A percentile compares a stretch with the other conserved stretches of the same genome.
These are phyloP conservation scores for Psophia crepitans DNA, from an alignment of 2,113 vertebrate species.

Conservation along the genomic window DNA sequence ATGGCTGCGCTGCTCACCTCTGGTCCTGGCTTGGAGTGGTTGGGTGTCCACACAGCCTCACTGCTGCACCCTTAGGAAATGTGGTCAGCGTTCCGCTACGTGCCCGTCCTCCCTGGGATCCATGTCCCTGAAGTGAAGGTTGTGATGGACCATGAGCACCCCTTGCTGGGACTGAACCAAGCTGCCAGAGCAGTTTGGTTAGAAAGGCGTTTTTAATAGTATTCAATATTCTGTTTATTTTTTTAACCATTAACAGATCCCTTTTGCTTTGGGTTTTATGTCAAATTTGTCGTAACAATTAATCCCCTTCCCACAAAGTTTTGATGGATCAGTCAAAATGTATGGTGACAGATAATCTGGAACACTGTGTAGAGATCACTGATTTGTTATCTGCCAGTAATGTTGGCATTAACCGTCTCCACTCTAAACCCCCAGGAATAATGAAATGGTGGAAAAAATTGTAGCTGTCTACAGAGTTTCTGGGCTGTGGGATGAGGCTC, in stretches of 20 bases:
- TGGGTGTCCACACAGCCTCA: background rate
- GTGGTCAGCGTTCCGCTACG: background rate
- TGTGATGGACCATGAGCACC: background rate
- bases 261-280: background rate
- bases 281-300: background rate
- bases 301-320: background rate
- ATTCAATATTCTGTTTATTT: background rate
- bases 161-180: background rate
- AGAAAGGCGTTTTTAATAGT: background rate
- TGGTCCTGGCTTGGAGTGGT: background rate
- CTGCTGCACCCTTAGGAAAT: background rate
- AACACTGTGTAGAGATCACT: background rate
- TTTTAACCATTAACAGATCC: background rate
- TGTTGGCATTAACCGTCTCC: background rate
- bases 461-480: background rate
- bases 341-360: background rate
- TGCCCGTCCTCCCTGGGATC: background rate
- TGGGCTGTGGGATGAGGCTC: background rate
- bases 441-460: background rate
- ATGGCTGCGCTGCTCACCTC: background rate
- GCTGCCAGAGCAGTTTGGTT: background rate
- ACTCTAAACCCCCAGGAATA: background rate
- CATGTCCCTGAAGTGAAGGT: background rate
- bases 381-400: background rate
- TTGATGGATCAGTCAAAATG: background rate